Evolutionary conservation across 30 jellyfish, hydroid and myxozoan species (phyloP), one percentile per base, ranked within the genome.

Genomic region (Turritopsis dohrnii): DNA sequence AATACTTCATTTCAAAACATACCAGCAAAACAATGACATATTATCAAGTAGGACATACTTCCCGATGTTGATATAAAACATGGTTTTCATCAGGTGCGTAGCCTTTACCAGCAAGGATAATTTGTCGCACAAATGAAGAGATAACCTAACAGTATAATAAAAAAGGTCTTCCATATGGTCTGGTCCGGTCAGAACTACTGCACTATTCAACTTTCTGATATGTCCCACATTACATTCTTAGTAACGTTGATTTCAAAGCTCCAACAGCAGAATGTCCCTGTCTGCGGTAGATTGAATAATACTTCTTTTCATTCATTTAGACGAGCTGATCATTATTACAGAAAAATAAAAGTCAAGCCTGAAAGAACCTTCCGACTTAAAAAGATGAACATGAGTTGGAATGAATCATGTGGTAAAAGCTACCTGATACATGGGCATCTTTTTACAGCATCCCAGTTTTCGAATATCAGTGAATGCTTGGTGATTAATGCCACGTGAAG

Each of bases 391-490:
- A 13, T 41, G 13, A 41, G 60, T 41, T 13, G 13, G 13, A 3
- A 41, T 3, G 9, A 41, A 41, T 41, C 9, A 13, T 41, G 60
- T 41, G 60, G 13, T 41, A 5, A 41, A 3, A 28, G 1, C 65
- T 80, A 89, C 96, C 95, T 89, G 96, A 79, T 80, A 89, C 96
- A 89, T 89, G 25, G 96, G 88, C 88, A 84, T 73, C 7, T 76
- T 79, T 53, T 84, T 89, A 19, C 41, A 52, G 25, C 25, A 1
- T 20, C 89, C 84, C 5, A 81, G 81, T 72, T 89, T 84, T 13
- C 96, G 85, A 21, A 89, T 84, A 22, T 79, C 94, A n/a, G 96
- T 89, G 86, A 89, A 89, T 7, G 94, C 89, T 52, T 72, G 22
- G 76, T 84, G 90, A 28, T 84, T 74, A 19, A 89, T 29, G 29